Percentiles rank a stretch among this genome's conserved stretches.
phyloP scores from a whole-genome alignment of 2,888 invertebrate species.

The Calameuta pallipes region DNA sequence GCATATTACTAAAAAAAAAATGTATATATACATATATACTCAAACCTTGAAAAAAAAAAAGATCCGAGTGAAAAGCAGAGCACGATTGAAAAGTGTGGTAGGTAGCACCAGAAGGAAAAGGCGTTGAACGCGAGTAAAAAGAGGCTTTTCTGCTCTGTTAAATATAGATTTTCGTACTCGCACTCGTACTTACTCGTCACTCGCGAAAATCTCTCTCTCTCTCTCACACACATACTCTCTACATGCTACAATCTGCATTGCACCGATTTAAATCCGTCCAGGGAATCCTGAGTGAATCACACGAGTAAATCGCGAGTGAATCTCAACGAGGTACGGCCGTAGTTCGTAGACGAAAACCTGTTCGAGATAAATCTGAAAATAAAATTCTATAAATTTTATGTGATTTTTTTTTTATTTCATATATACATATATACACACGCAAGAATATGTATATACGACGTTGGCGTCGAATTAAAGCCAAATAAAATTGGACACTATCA shows the following conservation, averaged over 20 bases:
- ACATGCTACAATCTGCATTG: background rate
- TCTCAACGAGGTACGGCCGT: background rate
- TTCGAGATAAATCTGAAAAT: background rate
- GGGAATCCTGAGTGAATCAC: background rate
- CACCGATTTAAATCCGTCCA: conserved; percentile 10
- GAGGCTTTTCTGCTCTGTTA: conserved; percentile 40
- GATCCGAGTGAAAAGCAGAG: background rate
- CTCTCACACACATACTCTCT: background rate
- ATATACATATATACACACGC: background rate
- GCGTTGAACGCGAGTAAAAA: conserved; percentile 40
- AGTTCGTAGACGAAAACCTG: background rate
- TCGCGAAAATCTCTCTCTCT: background rate
- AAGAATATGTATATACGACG: background rate
- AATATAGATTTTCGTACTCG: conserved; percentile 23
- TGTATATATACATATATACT: background rate
- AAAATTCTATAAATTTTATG: background rate
- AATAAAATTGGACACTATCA: conserved; percentile 38
- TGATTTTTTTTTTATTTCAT: background rate
- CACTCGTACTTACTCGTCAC: background rate
- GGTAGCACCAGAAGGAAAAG: conserved; percentile 17
- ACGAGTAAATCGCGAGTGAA: background rate
- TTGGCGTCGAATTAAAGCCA: background rate
- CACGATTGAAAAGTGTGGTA: background rate
- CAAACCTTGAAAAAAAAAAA: background rate
- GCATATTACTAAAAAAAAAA: background rate